Evolutionary conservation across 2,797 vertebrate species (phyloP).

Genomic region (Cyclura pinguis): DNA sequence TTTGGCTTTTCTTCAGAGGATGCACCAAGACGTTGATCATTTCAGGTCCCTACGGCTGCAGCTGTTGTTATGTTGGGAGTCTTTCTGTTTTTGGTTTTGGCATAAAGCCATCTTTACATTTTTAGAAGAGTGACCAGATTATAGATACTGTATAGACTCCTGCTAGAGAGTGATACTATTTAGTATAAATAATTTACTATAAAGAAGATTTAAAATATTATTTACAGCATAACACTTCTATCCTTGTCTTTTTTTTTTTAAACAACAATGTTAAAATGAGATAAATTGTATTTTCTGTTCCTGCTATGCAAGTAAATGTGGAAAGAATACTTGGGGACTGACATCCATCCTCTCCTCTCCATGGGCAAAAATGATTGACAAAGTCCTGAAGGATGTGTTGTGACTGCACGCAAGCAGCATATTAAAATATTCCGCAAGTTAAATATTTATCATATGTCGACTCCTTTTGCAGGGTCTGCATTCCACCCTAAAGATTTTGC

Average conservation of each 20-base stretch:
- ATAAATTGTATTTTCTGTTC: background rate
- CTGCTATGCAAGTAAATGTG: background rate
- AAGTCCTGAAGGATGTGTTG: background rate
- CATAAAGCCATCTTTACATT: background rate
- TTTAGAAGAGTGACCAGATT: background rate
- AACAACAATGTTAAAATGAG: background rate
- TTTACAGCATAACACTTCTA: background rate
- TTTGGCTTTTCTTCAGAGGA: background rate
- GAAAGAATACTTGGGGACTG: conserved; percentile 5
- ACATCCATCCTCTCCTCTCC: background rate
- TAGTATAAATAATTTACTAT: background rate
- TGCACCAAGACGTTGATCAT: background rate
- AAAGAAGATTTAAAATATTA: background rate
- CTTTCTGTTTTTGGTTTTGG: background rate
- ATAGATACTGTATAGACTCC: background rate
- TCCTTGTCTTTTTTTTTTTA: background rate
- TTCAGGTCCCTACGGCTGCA: background rate
- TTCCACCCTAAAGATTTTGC: background rate
- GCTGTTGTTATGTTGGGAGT: background rate
- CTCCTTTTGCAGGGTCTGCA: background rate
- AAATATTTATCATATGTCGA: background rate
- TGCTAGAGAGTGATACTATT: background rate
- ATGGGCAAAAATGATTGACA: background rate
- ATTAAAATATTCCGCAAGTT: conserved; percentile 16
- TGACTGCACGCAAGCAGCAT: background rate